Evolutionary conservation across 2,888 invertebrate genomes (phyloP), one percentile per base, ranked within the genome.

Genomic region (Cheiracanthium punctorium): DNA sequence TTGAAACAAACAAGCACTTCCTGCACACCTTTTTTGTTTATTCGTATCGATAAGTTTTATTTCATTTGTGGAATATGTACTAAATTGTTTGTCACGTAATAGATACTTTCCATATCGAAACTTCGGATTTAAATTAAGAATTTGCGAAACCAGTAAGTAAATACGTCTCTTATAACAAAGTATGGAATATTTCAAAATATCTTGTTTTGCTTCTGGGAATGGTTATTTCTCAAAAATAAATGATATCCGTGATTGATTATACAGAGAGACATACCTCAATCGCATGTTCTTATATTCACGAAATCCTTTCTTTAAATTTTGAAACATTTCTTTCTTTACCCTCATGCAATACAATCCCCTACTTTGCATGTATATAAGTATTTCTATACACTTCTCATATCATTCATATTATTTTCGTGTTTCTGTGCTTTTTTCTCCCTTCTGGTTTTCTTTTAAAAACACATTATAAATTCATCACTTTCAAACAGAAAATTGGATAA

Each of bases 391-490:
- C 43, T 48, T 14, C 10, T 48, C 43, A 48, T 48, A 48, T 48
- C 43, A 48, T 48, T 48, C 43, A 48, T 48, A 48, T 48, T 48
- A 48, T 48, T 48, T 48, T 48, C 43, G 43, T 48, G 43, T 48
- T 48, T 17, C 14, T 12, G 14, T 48, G 14, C n/a, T 14, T 17
- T 17, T 48, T 17, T 48, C 14, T 2, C 14, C 14, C 14, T 17
- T 17, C 7, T 48, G 14, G 37, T 48, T 48, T 48, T 48, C 10
- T 48, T 48, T 48, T 48, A 48, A 48, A 48, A 48, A 48, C 43
- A 48, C 43, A 48, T 48, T 48, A 48, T 48, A 48, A 48, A 48
- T 48, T 48, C 43, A 48, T 48, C 43, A 48, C 43, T 48, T 17
- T 48, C 43, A 7, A 17, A 17, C 2, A 17, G 17, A 17, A 48